Conservation (phyloP, 2,113 vertebrate species). For the Anhinga anhinga region DNA sequence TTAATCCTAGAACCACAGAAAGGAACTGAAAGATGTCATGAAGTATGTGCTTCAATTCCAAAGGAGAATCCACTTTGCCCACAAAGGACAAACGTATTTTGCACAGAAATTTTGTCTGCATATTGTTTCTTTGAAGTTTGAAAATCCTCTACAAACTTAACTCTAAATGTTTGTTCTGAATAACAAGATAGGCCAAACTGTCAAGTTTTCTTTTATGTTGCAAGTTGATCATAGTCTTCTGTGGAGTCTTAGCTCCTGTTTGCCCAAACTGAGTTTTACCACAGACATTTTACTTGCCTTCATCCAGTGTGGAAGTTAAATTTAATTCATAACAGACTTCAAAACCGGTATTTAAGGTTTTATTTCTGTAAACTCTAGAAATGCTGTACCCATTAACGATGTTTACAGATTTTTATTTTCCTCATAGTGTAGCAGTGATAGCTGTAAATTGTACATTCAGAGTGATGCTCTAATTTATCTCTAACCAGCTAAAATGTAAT, state of each 20-base stretch:
- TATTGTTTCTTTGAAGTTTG: neutral
- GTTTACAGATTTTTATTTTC: neutral
- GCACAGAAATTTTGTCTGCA: neutral
- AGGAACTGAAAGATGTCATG: neutral
- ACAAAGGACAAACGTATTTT: neutral
- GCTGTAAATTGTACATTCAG: neutral
- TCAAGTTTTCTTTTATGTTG: neutral
- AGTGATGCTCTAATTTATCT: neutral
- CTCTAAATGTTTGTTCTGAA: neutral
- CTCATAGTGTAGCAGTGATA: neutral
- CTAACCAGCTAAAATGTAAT: neutral
- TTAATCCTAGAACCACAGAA: neutral
- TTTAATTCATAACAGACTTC: neutral
- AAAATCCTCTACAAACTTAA: neutral
- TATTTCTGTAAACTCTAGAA: neutral
- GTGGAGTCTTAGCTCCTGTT: neutral
- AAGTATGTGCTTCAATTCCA: neutral
- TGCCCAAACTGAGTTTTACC: neutral
- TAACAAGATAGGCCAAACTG: neutral
- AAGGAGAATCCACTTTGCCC: neutral
- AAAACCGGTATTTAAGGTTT: neutral
- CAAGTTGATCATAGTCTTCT: neutral
- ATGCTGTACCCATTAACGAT: rapidly evolving
- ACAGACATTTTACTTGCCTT: neutral
- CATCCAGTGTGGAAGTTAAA: neutral